Evolutionary conservation across 1,140 invertebrate species (phyloP), one percentile per base, ranked within the genome.

Genomic region (Coelopa frigida): DNA sequence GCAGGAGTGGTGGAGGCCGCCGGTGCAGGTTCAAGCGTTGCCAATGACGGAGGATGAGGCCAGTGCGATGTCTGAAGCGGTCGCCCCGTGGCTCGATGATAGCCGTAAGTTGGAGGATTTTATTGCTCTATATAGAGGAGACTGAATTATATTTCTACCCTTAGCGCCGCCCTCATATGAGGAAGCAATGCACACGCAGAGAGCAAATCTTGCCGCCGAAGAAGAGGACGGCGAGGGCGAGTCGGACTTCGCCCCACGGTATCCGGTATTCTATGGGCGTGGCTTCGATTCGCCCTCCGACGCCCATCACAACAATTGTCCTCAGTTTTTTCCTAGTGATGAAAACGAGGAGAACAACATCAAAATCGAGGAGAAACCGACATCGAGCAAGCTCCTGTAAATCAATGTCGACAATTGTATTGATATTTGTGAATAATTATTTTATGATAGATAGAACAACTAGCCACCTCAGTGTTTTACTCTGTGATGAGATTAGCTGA

Each of bases 231-330:
- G 64, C 5, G 61, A 67, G 21, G 61, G 59, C 0, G 26, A 42
- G 6, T 59, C 57, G 36, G 58, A 61, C 48, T 68, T 65, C 44
- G 54, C 61, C 3, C 65, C 65, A 1, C 46, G 61, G 15, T 68
- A 68, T 65, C 65, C 65, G 0, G 64, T 68, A 7, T 68, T 64
- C 32, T n/a, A n/a, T n/a, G n/a, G n/a, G n/a, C n/a, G n/a, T n/a
- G n/a, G n/a, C n/a, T n/a, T n/a, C n/a, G n/a, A n/a, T n/a, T n/a
- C n/a, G n/a, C n/a, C n/a, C n/a, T n/a, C n/a, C n/a, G n/a, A n/a
- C n/a, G n/a, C n/a, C n/a, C n/a, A n/a, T n/a, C n/a, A n/a, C n/a
- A n/a, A n/a, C n/a, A n/a, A n/a, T n/a, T n/a, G n/a, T n/a, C n/a
- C n/a, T n/a, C n/a, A n/a, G n/a, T n/a, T n/a, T n/a, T n/a, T n/a